A percentile compares a stretch with the other conserved stretches of the same genome.
Conservation (phyloP, 2,888 invertebrate species). For the Cantharis nigra region DNA sequence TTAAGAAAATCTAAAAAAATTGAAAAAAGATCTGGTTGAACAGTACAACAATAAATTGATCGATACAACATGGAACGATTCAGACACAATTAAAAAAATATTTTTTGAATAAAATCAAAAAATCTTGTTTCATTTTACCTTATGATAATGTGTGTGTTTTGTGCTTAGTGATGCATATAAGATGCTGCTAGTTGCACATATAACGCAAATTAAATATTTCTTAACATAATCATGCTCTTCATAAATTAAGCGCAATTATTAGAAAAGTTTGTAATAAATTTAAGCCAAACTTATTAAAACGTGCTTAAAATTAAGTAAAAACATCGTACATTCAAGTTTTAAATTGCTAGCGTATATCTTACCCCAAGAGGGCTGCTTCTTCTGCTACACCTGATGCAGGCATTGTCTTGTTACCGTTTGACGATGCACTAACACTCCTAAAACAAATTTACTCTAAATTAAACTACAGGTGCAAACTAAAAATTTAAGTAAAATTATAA, state of each 20-base stretch:
- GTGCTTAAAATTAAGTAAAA: neutral
- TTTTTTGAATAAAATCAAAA: neutral
- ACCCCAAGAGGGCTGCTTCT: slow-evolving; percentile 88
- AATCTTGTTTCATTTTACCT: neutral
- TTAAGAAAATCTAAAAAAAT: neutral
- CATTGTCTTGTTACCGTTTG: slow-evolving; percentile 63
- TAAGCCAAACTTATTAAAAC: neutral
- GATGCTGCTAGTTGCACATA: neutral
- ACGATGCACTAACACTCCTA: slow-evolving; percentile 53
- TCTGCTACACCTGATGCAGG: slow-evolving; percentile 74
- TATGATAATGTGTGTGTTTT: neutral
- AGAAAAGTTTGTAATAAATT: neutral
- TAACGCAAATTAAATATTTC: neutral
- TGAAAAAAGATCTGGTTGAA: neutral
- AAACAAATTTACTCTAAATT: slow-evolving; percentile 39
- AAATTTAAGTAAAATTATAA: neutral
- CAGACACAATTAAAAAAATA: neutral
- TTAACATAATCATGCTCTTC: neutral
- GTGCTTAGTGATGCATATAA: neutral
- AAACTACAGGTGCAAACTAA: slow-evolving; percentile 16
- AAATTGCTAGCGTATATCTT: slow-evolving; percentile 56
- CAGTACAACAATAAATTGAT: neutral
- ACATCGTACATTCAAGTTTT: neutral
- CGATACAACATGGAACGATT: neutral
- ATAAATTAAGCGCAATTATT: neutral